Base-by-base conservation (phyloP, 2,888 invertebrate species). In the Oligia strigilis region DNA sequence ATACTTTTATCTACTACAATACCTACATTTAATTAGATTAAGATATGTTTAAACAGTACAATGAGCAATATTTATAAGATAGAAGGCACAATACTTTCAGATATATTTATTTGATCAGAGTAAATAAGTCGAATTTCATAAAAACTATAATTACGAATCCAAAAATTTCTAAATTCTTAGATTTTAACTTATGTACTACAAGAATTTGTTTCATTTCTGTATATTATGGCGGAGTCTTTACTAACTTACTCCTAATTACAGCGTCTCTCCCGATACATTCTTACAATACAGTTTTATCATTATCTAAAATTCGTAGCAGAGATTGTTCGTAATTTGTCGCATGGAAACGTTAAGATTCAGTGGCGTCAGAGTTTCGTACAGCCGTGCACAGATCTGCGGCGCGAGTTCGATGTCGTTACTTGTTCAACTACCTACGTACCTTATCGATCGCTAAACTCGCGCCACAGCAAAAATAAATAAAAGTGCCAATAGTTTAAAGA, bases 331-430 rank as follows among this genome's bases (percentile, higher is more conserved):
- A 91, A 91, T 91, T 93, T 92, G 90, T 93, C 91, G 91, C 92
- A 84, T 90, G 91, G 90, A 92, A 94, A 92, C 93, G 92, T 92
- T 75, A 86, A 81, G 84, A 75, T 70, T 83, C 91, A 93, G 95
- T 92, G 95, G 94, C 94, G 94, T 96, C 92, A 93, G 97, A 97
- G 97, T 97, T 96, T 96, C 97, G 96, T 93, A 94, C 91, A 95
- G 96, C 97, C 97, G 97, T 97, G 97, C 95, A 90, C 90, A 94
- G 92, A 83, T 90, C 92, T 87, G 90, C 80, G 89, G 88, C 90
- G 88, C 87, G 89, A 85, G 89, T 85, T 83, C 90, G 89, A 92
- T 89, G 89, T 89, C 85, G 75, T 67, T 71, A 69, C 23, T 49
- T 78, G 65, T 64, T 60, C 58, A 40, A 55, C 69, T 70, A 72